Evolutionary conservation across 2,888 invertebrate genomes (phyloP), one percentile per base, ranked within the genome.

Genomic region (Hypomecis atomaria): DNA sequence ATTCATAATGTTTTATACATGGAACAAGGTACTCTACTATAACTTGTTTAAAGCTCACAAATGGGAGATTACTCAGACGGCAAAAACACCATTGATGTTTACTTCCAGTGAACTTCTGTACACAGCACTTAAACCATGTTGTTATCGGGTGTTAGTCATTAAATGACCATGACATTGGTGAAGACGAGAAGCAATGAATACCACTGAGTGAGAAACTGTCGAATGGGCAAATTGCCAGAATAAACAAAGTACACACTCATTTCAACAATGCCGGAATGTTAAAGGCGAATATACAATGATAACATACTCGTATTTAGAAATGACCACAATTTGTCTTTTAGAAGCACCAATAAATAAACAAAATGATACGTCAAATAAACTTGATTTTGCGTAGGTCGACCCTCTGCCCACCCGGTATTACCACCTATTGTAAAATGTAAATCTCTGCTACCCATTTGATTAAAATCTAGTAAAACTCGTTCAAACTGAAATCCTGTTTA

Each of bases 131-230:
- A n/a, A n/a, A n/a, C n/a, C n/a, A n/a, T n/a, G 49, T 38, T 49
- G 10, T 40, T 55, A 52, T 60, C 65, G 50, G 10, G 38, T 33
- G 59, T 57, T 49, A 60, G 53, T 66, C 66, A 62, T 59, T 66
- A 59, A 11, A 7, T 36, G 68, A 40, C 66, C 71, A 49, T 70
- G 70, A 70, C 69, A 67, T 70, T 70, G 68, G 44, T 59, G 43
- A 57, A 33, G 49, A 48, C 43, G 23, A 50, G 33, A 50, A 7
- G 47, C 43, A 59, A 59, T 55, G 33, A 52, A 55, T 52, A 59
- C 48, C 48, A 50, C 47, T 42, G 23, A 52, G 42, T 54, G 38
- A 52, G 40, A 23, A 58, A 9, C 43, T 23, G 36, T 47, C 40
- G 38, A 54, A 44, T 53, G 23, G 64, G 65, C 65, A 10, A 53